Conservation (phyloP, 53 echinoderm and acorn worm genomes). For the Luidia sarsii region DNA sequence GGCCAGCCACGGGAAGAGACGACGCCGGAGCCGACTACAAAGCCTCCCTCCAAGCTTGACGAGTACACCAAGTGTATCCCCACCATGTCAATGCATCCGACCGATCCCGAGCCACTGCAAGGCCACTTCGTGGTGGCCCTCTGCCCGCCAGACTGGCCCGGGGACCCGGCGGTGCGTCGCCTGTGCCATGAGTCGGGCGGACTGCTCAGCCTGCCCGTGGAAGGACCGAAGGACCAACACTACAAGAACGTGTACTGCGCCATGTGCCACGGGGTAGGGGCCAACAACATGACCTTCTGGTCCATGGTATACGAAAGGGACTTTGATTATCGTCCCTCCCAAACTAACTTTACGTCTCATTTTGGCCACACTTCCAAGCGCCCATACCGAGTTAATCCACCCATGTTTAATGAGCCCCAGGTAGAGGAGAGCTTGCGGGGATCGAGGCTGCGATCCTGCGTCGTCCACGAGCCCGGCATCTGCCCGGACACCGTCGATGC, state of each 20-base stretch:
- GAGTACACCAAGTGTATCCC: neutral
- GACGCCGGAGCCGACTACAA: too few species aligned
- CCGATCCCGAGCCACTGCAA: neutral
- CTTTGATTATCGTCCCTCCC: neutral
- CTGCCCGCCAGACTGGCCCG: constrained; percentile 1
- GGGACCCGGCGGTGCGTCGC: neutral
- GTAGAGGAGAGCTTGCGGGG: too few species aligned
- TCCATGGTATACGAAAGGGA: neutral
- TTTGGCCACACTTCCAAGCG: too few species aligned
- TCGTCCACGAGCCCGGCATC: neutral
- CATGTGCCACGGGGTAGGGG: constrained; percentile 3
- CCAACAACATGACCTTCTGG: constrained; percentile 4
- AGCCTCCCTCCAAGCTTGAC: too few species aligned
- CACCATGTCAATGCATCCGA: neutral
- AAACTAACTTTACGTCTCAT: too few species aligned
- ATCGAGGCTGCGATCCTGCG: neutral
- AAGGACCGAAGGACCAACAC: neutral
- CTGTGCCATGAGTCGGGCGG: neutral
- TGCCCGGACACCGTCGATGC: neutral
- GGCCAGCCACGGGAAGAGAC: too few species aligned
- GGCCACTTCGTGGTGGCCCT: constrained; percentile 7
- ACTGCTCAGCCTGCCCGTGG: neutral
- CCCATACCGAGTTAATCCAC: neutral
- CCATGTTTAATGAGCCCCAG: neutral
- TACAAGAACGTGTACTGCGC: constrained; percentile 39